Evolutionary conservation across 2,797 vertebrate species (phyloP).

Genomic region (Todus mexicanus): DNA sequence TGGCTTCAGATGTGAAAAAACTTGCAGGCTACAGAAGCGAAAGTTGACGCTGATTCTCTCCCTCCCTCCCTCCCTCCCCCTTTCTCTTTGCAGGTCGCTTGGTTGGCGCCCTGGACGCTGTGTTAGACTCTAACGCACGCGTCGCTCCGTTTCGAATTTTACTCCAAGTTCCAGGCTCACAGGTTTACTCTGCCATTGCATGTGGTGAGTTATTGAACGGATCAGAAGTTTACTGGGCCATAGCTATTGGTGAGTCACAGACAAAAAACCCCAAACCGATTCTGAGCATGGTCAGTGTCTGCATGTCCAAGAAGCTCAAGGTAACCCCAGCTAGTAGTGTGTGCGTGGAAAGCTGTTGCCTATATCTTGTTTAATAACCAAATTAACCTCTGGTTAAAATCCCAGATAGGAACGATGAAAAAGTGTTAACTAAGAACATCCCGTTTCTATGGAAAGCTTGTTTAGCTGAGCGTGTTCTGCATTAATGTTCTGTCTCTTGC

Average conservation of each 20-base stretch:
- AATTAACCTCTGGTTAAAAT: conserved; percentile 41
- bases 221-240: conserved; percentile 90
- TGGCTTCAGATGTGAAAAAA: fast-evolving
- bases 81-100: conserved; percentile 80
- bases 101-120: conserved; percentile 91
- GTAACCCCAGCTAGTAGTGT: conserved; percentile 61
- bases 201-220: conserved; percentile 87
- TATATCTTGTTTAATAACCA: conserved; percentile 32
- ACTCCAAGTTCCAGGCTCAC: conserved; percentile 90
- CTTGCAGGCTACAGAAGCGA: neutral
- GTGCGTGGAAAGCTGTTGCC: neutral
- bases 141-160: conserved; percentile 93
- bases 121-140: conserved; percentile 92
- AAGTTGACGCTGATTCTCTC: neutral
- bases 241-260: conserved; percentile 87
- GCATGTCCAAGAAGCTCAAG: conserved; percentile 71
- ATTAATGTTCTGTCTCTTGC: neutral
- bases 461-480: neutral
- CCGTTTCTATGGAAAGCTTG: neutral
- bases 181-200: conserved; percentile 93
- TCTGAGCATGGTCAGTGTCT: conserved; percentile 72
- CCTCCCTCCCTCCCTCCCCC: too few species aligned
- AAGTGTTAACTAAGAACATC: neutral
- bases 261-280: neutral
- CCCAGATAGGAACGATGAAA: neutral